phyloP scores from a whole-genome alignment of 1,140 invertebrate genomes.

The Pentalonia nigronervosa region DNA sequence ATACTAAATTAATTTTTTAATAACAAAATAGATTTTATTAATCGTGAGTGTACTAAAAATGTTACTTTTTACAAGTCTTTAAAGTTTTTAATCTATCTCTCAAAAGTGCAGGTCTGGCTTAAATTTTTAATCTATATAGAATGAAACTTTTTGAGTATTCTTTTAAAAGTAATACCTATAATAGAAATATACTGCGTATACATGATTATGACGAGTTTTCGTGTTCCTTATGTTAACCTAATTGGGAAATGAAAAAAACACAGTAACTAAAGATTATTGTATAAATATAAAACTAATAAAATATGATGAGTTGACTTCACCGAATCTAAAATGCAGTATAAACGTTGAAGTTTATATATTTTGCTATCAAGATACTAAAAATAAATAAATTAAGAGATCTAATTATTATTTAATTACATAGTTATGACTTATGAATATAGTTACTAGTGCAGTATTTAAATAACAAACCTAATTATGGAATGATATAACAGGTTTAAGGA shows the following conservation, averaged over 20 bases:
- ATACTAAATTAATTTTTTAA: neutral
- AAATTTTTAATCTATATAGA: neutral
- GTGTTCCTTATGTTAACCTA: neutral
- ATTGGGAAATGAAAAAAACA: neutral
- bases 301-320: too few relatives aligned
- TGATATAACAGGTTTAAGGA: neutral
- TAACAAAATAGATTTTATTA: neutral
- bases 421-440: neutral
- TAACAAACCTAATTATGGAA: neutral
- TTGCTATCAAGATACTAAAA: neutral
- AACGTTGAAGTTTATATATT: too few relatives aligned
- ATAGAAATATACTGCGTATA: too few relatives aligned
- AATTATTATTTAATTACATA: neutral
- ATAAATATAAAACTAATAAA: neutral
- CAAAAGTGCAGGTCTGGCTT: neutral
- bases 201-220: neutral
- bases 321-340: too few relatives aligned
- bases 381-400: neutral
- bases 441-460: neutral
- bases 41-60: neutral
- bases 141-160: neutral
- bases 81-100: neutral
- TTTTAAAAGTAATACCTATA: neutral
- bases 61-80: neutral
- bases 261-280: too few relatives aligned